Conservation (phyloP, 2,888 invertebrate species). For the Sarcophaga rosellei region DNA sequence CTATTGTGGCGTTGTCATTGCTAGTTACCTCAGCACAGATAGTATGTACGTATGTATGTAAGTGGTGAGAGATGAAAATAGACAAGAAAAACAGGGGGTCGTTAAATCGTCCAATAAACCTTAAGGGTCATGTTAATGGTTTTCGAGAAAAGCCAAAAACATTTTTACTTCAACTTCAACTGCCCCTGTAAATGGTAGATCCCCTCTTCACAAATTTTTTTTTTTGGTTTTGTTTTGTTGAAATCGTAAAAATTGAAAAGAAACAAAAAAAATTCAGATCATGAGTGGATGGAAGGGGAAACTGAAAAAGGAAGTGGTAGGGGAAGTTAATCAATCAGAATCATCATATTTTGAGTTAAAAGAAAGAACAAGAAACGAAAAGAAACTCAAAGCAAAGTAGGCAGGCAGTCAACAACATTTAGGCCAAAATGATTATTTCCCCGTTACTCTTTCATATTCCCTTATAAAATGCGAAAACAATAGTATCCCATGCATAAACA, state of each 20-base stretch:
- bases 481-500: neutral
- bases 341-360: no score
- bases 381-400: neutral
- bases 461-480: neutral
- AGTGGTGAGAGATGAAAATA: neutral
- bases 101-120: conserved; percentile 48
- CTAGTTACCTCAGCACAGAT: neutral
- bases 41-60: no score
- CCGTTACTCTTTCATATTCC: no score
- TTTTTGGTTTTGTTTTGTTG: neutral
- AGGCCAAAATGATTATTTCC: no score
- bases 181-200: neutral
- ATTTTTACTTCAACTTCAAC: neutral
- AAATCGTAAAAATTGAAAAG: neutral
- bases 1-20: conserved; percentile 63
- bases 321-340: no score
- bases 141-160: conserved; percentile 40
- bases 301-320: no score
- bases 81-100: conserved; percentile 33
- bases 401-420: no score
- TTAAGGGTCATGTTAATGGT: conserved; percentile 64
- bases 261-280: neutral
- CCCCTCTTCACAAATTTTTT: neutral
- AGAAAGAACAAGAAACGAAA: neutral
- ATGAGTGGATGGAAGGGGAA: no score